Base-by-base conservation (phyloP, 30 jellyfish, hydroid and myxozoan species). In the Catostylus mosaicus region DNA sequence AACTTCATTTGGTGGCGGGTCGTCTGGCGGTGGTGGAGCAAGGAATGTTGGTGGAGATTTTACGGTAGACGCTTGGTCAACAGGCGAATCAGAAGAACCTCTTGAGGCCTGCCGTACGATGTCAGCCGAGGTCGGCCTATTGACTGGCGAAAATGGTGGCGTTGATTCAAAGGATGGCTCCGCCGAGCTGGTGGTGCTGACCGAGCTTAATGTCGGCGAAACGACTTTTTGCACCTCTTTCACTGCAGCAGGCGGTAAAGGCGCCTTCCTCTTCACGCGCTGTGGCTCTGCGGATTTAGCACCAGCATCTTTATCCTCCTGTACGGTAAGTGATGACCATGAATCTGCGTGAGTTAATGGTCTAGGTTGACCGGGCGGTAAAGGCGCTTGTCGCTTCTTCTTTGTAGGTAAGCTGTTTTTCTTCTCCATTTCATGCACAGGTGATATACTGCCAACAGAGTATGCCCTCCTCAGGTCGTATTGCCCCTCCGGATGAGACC, bases 1-100 rank as follows among this genome's bases (percentile, higher is more conserved):
- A 20, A 60, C 61, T 24, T 87, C 96, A 20, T 50, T 86, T 51
- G 96, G 96, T 8, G 96, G 96, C 33, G 96, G 87, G 0, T 80
- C 92, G 40, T 50, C 46, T 10, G 96, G 96, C 34, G 96, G 96
- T n/a, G 96, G 96, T 14, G 96, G 96, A 9, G 83, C 77, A 26
- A 69, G 60, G 59, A 87, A 70, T 16, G 76, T 24, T 6, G 96
- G 96, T 30, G 91, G 92, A 16, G 92, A 46, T 46, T 77, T 87
- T 14, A 27, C 56, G 8, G 43, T 83, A n/a, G 43, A 29, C 32
- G 36, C 80, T 72, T 50, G 72, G 0, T 36, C 80, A 18, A 18
- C 74, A 27, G 72, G 51, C 0, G 83, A 30, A 19, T 20, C 26
- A 11, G 86, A 57, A 7, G 93, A 70, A 29, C n/a, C 50, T 54